A percentile compares a stretch with the other conserved stretches of the same genome.
Evolutionary conservation across 2,888 invertebrate species (phyloP).

Genomic region (Drosophila nr. perissopoda): DNA sequence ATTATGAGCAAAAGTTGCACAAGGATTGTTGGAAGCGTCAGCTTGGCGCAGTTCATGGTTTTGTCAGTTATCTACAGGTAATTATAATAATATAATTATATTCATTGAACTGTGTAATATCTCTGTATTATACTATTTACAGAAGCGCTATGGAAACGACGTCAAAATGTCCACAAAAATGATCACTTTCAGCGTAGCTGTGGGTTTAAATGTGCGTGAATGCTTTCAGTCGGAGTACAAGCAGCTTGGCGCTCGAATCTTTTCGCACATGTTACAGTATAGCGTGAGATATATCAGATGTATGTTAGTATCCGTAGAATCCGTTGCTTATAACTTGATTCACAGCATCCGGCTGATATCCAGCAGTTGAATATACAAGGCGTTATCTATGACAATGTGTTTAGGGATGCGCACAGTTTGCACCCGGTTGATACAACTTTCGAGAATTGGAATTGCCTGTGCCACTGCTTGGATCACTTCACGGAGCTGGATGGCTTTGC

Average conservation of each 20-base stretch:
- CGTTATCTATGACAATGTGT: slow-evolving; percentile 81
- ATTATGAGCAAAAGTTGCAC: slow-evolving; percentile 75
- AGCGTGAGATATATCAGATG: slow-evolving; percentile 62
- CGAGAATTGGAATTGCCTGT: slow-evolving; percentile 80
- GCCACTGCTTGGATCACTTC: slow-evolving; percentile 78
- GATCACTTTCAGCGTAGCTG: slow-evolving; percentile 79
- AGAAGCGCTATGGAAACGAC: slow-evolving; percentile 49
- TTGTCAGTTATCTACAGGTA: slow-evolving; percentile 75
- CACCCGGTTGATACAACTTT: slow-evolving; percentile 62
- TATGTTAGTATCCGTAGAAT: too few species aligned
- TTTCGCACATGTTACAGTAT: slow-evolving; percentile 68
- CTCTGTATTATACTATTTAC: background rate
- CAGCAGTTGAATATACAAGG: slow-evolving; percentile 79
- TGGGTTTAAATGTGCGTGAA: slow-evolving; percentile 80
- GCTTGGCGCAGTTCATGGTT: slow-evolving; percentile 80
- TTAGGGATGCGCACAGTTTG: slow-evolving; percentile 72
- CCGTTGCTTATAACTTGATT: background rate
- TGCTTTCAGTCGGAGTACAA: slow-evolving; percentile 78
- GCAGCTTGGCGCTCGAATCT: slow-evolving; percentile 75
- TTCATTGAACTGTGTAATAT: background rate
- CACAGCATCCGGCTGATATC: slow-evolving; percentile 68
- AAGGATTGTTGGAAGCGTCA: slow-evolving; percentile 80
- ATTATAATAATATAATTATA: background rate
- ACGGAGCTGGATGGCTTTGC: slow-evolving; percentile 67
- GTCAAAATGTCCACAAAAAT: slow-evolving; percentile 55